A percentile compares a stretch with the other conserved stretches of the same genome.
phyloP scores from a whole-genome alignment of 2,113 vertebrate species.

The Lophotis ruficrista region DNA sequence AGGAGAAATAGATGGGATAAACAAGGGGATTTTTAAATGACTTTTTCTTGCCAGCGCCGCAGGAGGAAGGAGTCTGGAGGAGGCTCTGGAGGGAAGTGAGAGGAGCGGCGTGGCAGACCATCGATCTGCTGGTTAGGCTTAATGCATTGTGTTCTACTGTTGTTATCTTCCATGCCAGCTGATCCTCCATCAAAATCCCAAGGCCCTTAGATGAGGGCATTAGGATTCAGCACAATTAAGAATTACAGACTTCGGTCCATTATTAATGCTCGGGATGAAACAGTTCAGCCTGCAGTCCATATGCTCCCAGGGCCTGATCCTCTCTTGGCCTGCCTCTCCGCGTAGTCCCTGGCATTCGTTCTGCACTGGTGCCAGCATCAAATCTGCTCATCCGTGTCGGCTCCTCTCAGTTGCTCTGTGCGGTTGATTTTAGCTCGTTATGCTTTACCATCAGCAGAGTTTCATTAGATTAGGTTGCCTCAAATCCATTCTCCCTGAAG shows the following conservation, averaged over 20 bases:
- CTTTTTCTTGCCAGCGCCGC: background rate
- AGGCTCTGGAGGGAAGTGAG: slow-evolving; percentile 12
- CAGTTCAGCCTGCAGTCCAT: slow-evolving; percentile 48
- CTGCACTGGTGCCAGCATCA: slow-evolving; percentile 51
- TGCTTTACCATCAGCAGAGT: background rate
- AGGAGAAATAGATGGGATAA: background rate
- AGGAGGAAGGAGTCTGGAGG: background rate
- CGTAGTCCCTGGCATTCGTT: background rate
- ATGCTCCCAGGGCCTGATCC: slow-evolving; percentile 50
- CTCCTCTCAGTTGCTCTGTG: background rate
- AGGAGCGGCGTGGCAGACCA: background rate
- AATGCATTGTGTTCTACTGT: background rate
- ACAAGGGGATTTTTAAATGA: background rate
- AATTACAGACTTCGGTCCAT: slow-evolving; percentile 37
- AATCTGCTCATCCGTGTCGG: background rate
- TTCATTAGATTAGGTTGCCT: background rate
- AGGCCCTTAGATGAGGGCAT: slow-evolving; percentile 11
- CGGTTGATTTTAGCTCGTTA: background rate
- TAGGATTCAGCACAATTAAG: slow-evolving; percentile 57
- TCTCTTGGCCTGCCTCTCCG: background rate
- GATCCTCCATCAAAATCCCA: slow-evolving; percentile 37
- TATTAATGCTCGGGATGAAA: slow-evolving; percentile 45
- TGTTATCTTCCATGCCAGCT: slow-evolving; percentile 28
- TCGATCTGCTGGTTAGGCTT: slow-evolving; percentile 22
- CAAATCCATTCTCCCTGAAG: background rate